A percentile compares a stretch with the other conserved stretches of the same genome.
These are phyloP conservation scores for Aphelinus atriplicis DNA, from an alignment of 1,140 invertebrate species.

Conservation along the genomic window DNA sequence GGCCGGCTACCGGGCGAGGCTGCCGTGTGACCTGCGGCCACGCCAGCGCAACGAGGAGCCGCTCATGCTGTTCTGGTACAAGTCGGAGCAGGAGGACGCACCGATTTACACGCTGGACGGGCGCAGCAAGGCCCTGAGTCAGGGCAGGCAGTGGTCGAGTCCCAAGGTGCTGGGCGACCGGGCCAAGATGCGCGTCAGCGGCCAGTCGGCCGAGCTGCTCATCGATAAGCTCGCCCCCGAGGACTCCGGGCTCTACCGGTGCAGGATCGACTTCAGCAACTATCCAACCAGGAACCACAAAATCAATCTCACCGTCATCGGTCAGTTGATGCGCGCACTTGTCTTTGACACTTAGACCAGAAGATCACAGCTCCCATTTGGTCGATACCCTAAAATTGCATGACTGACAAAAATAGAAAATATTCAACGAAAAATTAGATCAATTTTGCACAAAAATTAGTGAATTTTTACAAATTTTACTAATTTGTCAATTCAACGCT, in stretches of 20 bases:
- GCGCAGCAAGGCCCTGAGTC: slow-evolving; percentile 61
- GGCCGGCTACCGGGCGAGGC: slow-evolving; percentile 70
- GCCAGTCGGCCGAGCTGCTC: slow-evolving; percentile 60
- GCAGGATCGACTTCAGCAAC: slow-evolving; percentile 78
- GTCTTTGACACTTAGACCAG: too few relatives aligned
- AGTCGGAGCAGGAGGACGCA: slow-evolving; percentile 68
- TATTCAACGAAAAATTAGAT: too few relatives aligned
- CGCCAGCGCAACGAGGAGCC: slow-evolving; percentile 71
- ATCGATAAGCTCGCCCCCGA: slow-evolving; percentile 68
- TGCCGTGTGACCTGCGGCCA: slow-evolving; percentile 75
- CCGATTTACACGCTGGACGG: slow-evolving; percentile 62
- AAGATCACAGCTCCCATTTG: too few relatives aligned
- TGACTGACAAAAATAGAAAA: too few relatives aligned
- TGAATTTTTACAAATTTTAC: too few relatives aligned
- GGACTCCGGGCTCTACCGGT: slow-evolving; percentile 78
- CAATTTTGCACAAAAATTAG: too few relatives aligned
- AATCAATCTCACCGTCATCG: slow-evolving; percentile 78
- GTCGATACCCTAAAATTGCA: too few relatives aligned
- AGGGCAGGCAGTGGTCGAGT: slow-evolving; percentile 70
- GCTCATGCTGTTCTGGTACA: slow-evolving; percentile 79
- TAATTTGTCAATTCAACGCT: too few relatives aligned
- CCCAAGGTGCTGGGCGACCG: slow-evolving; percentile 73
- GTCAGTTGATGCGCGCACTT: slow-evolving; percentile 65
- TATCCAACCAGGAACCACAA: slow-evolving; percentile 78
- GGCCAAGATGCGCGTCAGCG: slow-evolving; percentile 65